Evolutionary conservation across 2,888 invertebrate genomes (phyloP), one percentile per base, ranked within the genome.

Genomic region (Limnephilus rhombicus): DNA sequence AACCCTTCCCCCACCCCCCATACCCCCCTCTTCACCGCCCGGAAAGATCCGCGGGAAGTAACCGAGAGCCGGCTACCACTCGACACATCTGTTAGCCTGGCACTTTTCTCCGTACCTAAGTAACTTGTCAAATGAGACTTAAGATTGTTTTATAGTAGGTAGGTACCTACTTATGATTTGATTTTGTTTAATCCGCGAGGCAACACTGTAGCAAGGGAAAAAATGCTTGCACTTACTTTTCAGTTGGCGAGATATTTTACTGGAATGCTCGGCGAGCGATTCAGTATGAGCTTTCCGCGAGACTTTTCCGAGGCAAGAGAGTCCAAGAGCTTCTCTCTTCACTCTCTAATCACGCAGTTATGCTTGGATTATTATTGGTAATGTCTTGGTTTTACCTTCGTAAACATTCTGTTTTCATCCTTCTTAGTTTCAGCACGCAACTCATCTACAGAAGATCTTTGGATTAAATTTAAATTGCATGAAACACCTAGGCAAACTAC

Each of bases 11-110:
- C 31, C 31, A 29, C 34, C 34, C 0, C 82, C 34, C 15, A 49
- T 3, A 49, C 49, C 49, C 15, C 45, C 15, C 68, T 24, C 68
- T 68, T 68, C 68, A 68, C 5, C 68, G 68, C 24, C 68, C 82
- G 82, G 82, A 34, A 82, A 82, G 82, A 82, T 82, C 34, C 82
- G 18, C 82, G 82, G 82, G 82, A 82, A 82, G 34, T 15, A 34
- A 34, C 82, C 82, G 31, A 82, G 45, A 18, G n/a, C 85, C 85
- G 85, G 85, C 24, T 41, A 37, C 85, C 41, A 37, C 85, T 85
- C 85, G 37, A 85, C 85, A 85, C 37, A 37, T 45, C 85, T 85
- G 85, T n/a, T 41, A 31, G 85, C 85, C 85, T 18, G 85, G 45
- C 37, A 85, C 85, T 85, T 85, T 85, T 37, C 45, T 68, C 24